phyloP scores from a whole-genome alignment of 2,113 vertebrate species.

The Ammodramus savannarum region DNA sequence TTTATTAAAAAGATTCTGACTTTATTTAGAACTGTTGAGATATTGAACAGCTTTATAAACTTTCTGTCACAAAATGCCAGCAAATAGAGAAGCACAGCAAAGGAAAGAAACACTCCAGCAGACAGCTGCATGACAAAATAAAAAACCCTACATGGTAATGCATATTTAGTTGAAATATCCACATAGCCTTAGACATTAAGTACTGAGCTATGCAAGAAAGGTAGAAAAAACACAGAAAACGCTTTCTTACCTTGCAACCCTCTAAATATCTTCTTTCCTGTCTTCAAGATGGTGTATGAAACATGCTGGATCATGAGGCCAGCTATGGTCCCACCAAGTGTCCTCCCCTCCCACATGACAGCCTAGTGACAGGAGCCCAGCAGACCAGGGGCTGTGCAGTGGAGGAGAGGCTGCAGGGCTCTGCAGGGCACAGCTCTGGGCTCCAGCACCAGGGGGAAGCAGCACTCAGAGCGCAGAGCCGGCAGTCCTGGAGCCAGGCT shows the following conservation, averaged over 20 bases:
- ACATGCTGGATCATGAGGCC: background rate
- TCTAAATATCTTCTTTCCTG: background rate
- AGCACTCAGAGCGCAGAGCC: accelerated
- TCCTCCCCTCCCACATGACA: accelerated
- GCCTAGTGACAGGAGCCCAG: accelerated
- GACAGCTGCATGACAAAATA: background rate
- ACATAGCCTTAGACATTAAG: background rate
- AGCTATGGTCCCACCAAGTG: background rate
- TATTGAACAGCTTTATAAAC: background rate
- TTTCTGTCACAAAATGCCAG: background rate
- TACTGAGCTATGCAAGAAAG: background rate
- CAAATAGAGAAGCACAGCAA: background rate
- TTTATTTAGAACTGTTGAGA: background rate
- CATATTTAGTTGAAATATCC: background rate
- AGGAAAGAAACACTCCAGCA: background rate
- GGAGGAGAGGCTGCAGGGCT: background rate
- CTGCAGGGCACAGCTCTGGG: accelerated
- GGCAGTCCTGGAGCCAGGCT: background rate
- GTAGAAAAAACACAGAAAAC: background rate
- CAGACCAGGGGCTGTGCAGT: background rate
- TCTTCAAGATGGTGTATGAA: background rate
- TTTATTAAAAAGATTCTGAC: background rate
- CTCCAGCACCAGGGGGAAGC: background rate
- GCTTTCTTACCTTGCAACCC: background rate
- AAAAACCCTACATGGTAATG: background rate